A percentile compares a stretch with the other conserved stretches of the same genome.
These are phyloP conservation scores for Pteropus alecto DNA, from an alignment of 2,113 vertebrate genomes.

Conservation along the genomic window DNA sequence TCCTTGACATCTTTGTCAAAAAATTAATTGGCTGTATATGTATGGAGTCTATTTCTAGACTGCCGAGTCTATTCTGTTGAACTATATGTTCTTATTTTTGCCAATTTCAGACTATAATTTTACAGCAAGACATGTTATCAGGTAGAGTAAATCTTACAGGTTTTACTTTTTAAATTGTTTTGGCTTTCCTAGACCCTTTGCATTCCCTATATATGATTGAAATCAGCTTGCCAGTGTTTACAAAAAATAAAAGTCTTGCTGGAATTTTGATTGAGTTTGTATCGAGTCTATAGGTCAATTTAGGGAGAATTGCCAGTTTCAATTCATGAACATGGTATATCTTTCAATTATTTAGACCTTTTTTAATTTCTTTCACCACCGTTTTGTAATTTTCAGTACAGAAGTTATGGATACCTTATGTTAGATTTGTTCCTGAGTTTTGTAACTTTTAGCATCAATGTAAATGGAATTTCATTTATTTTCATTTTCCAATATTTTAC, in stretches of 20 bases:
- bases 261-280: no score
- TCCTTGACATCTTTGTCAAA: no score
- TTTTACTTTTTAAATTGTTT: background rate
- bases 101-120: background rate
- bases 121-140: background rate
- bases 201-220: background rate
- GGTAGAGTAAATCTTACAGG: background rate
- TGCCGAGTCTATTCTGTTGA: background rate
- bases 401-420: background rate
- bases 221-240: background rate
- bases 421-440: background rate
- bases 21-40: no score
- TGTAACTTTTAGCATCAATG: background rate
- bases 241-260: background rate
- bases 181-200: background rate
- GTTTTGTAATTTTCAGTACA: background rate
- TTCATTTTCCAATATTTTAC: background rate
- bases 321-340: background rate
- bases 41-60: no score
- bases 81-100: background rate
- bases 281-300: background rate
- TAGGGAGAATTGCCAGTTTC: background rate
- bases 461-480: background rate
- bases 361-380: background rate
- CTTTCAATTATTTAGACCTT: background rate